phyloP scores from a whole-genome alignment of 2,888 invertebrate genomes.

The Chromoteleia sp. region DNA sequence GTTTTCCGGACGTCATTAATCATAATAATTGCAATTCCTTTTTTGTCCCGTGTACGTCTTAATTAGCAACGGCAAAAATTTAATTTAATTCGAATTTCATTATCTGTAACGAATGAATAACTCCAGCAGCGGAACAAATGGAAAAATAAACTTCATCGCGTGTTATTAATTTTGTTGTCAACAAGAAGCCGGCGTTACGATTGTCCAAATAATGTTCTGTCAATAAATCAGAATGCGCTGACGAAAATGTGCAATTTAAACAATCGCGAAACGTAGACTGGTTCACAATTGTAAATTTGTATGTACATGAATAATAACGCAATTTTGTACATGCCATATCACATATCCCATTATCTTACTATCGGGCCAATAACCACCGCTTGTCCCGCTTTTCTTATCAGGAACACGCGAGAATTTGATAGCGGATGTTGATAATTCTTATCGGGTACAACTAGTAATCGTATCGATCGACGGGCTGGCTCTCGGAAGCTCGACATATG shows the following conservation, averaged over 20 bases:
- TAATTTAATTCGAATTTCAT: slow-evolving; percentile 41
- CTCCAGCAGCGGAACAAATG: slow-evolving; percentile 2
- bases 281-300: slow-evolving; percentile 2
- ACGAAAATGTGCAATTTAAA: slow-evolving; percentile 43
- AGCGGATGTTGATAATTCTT: slow-evolving; percentile 47
- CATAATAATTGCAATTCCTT: slow-evolving; percentile 24
- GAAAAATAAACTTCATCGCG: slow-evolving; percentile 24
- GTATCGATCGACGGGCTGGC: slow-evolving; percentile 21
- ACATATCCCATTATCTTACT: slow-evolving; percentile 51
- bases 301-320: slow-evolving; percentile 41
- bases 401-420: slow-evolving; percentile 42
- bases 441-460: slow-evolving; percentile 30
- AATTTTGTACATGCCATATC: slow-evolving; percentile 38
- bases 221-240: slow-evolving; percentile 20
- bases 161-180: slow-evolving; percentile 30
- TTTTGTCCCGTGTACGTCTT: slow-evolving; percentile 1
- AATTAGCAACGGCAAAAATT: slow-evolving; percentile 18
- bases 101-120: slow-evolving; percentile 33
- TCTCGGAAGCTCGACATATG: background rate
- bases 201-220: slow-evolving; percentile 29
- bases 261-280: slow-evolving; percentile 32
- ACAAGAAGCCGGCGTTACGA: slow-evolving; percentile 28
- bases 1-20: slow-evolving; percentile 8
- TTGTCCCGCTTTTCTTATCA: slow-evolving; percentile 33
- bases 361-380: slow-evolving; percentile 43